Percentiles rank a stretch among this genome's conserved stretches.
Evolutionary conservation across 2,113 vertebrate species (phyloP).

Genomic region (Choloepus hoffmanni): DNA sequence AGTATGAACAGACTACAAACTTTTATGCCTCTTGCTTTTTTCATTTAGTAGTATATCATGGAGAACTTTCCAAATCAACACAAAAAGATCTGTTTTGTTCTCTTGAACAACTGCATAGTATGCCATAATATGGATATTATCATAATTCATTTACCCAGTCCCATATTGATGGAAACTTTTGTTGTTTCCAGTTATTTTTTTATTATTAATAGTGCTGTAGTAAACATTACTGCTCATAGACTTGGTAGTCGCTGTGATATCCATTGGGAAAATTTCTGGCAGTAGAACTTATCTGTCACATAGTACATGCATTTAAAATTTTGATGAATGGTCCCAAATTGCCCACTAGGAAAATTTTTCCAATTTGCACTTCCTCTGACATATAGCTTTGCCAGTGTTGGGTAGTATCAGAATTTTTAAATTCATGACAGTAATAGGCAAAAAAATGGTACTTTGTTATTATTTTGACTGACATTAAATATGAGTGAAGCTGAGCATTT

Average conservation of each 20-base stretch:
- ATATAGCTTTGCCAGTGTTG: not conserved
- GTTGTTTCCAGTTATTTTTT: constrained; percentile 13
- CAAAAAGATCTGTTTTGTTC: not conserved
- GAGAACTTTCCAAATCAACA: constrained; percentile 25
- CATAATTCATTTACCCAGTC: not conserved
- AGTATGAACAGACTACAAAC: not conserved
- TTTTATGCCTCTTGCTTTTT: not conserved
- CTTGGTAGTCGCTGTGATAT: not conserved
- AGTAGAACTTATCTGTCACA: not conserved
- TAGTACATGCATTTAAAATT: constrained; percentile 5
- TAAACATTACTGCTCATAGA: not conserved
- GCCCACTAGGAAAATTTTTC: not conserved
- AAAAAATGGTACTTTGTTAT: constrained; percentile 20
- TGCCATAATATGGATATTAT: not conserved
- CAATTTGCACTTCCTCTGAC: not conserved
- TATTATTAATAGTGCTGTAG: not conserved
- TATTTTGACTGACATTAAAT: not conserved
- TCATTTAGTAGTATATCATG: not conserved
- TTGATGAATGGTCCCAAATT: not conserved
- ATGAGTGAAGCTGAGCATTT: not conserved
- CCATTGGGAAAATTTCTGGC: constrained; percentile 9
- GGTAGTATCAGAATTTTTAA: not conserved
- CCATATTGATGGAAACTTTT: not conserved
- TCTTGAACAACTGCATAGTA: not conserved
- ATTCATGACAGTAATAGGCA: constrained; percentile 24